These are phyloP conservation scores for Callimorpha dominula DNA, from an alignment of 2,888 invertebrate species.

Conservation along the genomic window DNA sequence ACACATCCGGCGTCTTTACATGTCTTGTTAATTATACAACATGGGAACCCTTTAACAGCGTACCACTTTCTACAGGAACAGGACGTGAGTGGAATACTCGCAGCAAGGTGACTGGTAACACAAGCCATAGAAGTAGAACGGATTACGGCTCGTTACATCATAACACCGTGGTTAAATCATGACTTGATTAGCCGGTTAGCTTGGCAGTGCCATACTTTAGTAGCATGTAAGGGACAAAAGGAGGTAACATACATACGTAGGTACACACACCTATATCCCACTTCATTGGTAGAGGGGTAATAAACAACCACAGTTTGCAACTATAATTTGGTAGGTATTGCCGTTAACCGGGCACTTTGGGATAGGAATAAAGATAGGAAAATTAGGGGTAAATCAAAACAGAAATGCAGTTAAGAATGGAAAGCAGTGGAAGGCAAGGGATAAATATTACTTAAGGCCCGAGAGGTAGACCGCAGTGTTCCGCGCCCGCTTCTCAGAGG, in stretches of 20 bases:
- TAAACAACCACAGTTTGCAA: not conserved
- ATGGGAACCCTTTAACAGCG: conserved; percentile 5
- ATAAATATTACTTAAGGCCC: too few species aligned
- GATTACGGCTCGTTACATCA: conserved; percentile 37
- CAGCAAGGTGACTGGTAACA: conserved; percentile 23
- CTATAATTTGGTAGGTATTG: too few species aligned
- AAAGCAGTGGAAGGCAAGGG: too few species aligned
- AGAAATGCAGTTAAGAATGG: too few species aligned
- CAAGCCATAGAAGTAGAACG: conserved; percentile 33
- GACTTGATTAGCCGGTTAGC: conserved; percentile 4
- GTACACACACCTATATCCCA: too few species aligned
- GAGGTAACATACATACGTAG: too few species aligned
- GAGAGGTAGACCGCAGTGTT: too few species aligned
- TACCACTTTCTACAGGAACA: conserved; percentile 25
- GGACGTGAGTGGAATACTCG: conserved; percentile 24
- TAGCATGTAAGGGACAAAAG: not conserved
- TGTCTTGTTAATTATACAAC: conserved; percentile 6
- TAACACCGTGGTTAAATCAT: conserved; percentile 16
- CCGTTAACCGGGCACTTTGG: too few species aligned
- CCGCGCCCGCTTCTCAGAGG: too few species aligned
- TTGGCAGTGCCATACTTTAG: not conserved
- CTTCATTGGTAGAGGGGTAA: not conserved
- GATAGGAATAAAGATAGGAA: too few species aligned
- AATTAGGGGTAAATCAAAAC: too few species aligned
- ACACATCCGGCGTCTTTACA: conserved; percentile 7